phyloP scores from a whole-genome alignment of 1,140 invertebrate genomes.

The Hermetia illucens region DNA sequence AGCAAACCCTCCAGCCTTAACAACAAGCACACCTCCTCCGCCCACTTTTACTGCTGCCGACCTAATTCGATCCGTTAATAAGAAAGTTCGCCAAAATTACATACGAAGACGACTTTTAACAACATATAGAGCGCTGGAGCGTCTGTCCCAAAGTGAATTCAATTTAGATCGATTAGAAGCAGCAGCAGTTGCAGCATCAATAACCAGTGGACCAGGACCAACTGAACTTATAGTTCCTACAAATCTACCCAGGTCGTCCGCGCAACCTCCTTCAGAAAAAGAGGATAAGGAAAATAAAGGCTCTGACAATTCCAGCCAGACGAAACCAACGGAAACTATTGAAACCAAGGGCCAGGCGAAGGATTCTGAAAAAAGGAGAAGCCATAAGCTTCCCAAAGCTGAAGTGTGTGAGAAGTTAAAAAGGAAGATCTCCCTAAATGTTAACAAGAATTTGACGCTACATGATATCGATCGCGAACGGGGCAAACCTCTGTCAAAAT shows the following conservation, averaged over 20 bases:
- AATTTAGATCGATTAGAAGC: constrained; percentile 60
- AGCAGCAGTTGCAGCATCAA: constrained; percentile 8
- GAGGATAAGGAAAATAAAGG: too few relatives aligned
- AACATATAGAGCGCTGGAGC: constrained; percentile 65
- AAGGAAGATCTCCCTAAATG: constrained; percentile 1
- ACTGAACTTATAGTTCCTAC: constrained; percentile 27
- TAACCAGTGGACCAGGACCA: constrained; percentile 8
- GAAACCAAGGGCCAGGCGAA: too few relatives aligned
- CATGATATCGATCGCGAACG: constrained; percentile 67
- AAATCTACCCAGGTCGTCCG: too few relatives aligned
- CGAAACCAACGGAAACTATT: too few relatives aligned
- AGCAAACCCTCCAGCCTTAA: constrained; percentile 36
- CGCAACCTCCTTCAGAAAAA: too few relatives aligned
- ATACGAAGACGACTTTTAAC: constrained; percentile 58
- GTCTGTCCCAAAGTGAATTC: constrained; percentile 69
- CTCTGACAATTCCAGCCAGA: too few relatives aligned
- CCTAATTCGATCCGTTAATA: constrained; percentile 64
- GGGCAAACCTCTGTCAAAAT: constrained; percentile 70
- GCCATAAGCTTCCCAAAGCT: constrained; percentile 6
- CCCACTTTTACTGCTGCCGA: constrained; percentile 53
- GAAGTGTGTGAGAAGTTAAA: neutral
- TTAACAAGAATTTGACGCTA: constrained; percentile 40
- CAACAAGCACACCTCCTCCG: constrained; percentile 32
- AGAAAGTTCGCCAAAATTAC: constrained; percentile 64
- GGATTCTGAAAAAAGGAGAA: too few relatives aligned